Conservation (phyloP, 2,888 invertebrate genomes). For the Platynereis dumerilii region DNA sequence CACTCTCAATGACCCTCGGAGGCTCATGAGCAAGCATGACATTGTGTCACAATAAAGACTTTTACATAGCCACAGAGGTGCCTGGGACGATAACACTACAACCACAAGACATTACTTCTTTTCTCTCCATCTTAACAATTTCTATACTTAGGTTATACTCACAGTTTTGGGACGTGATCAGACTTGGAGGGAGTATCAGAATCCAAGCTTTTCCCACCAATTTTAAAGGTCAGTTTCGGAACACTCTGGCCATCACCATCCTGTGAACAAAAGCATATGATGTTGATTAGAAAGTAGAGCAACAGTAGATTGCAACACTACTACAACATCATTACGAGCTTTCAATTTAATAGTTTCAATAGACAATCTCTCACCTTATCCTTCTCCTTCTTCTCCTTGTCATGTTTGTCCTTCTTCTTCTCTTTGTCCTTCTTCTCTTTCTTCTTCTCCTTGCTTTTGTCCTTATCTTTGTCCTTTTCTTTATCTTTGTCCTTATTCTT, state of each 20-base stretch:
- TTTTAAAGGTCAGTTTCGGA: slow-evolving; percentile 18
- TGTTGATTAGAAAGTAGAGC: too few relatives aligned
- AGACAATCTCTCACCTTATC: slow-evolving; percentile 3
- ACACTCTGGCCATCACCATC: background rate
- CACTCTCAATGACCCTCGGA: too few relatives aligned
- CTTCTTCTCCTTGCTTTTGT: slow-evolving; percentile 12
- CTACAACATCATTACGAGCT: too few relatives aligned
- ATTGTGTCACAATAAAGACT: too few relatives aligned
- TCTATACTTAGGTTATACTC: too few relatives aligned
- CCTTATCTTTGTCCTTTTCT: slow-evolving; percentile 8
- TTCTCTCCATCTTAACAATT: too few relatives aligned
- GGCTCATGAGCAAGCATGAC: too few relatives aligned
- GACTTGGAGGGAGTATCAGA: slow-evolving; percentile 2
- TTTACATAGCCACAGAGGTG: too few relatives aligned
- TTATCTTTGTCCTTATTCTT: slow-evolving; percentile 18
- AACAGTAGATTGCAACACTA: too few relatives aligned
- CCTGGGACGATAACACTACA: too few relatives aligned
- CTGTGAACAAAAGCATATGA: background rate
- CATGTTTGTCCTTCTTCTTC: slow-evolving; percentile 14
- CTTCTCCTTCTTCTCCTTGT: slow-evolving; percentile 9
- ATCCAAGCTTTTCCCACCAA: slow-evolving; percentile 15
- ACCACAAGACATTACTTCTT: too few relatives aligned
- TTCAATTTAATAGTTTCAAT: too few relatives aligned
- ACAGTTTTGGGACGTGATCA: slow-evolving; percentile 15
- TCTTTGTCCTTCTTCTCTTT: slow-evolving; percentile 12